A percentile compares a stretch with the other conserved stretches of the same genome.
phyloP scores from a whole-genome alignment of 37 sponge, comb jelly and placozoan genomes.

The Petrosia ficiformis region DNA sequence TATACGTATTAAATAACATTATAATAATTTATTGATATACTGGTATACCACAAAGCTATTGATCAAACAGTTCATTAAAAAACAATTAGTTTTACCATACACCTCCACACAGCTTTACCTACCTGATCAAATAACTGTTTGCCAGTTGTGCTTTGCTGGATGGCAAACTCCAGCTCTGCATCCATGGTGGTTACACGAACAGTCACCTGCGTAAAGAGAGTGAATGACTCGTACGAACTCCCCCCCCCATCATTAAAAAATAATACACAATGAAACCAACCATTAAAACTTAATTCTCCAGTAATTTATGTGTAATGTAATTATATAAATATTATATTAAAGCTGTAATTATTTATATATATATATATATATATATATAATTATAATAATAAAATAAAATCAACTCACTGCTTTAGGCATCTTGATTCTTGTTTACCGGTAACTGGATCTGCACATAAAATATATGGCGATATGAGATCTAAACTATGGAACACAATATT shows the following conservation, averaged over 20 bases:
- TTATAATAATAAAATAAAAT: too few relatives aligned
- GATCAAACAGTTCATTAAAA: too few relatives aligned
- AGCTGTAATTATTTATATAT: too few relatives aligned
- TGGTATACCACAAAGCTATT: too few relatives aligned
- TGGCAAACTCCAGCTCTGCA: constrained; percentile 98
- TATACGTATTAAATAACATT: too few relatives aligned
- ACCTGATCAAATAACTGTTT: constrained; percentile 99
- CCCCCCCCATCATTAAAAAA: background rate
- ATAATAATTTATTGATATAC: too few relatives aligned
- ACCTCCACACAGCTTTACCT: too few relatives aligned
- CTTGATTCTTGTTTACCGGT: background rate
- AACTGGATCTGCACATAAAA: background rate
- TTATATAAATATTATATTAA: too few relatives aligned
- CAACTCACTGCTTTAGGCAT: background rate
- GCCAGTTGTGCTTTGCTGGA: constrained; percentile 95
- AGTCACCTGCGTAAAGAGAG: constrained; percentile 55
- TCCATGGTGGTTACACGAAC: constrained; percentile 97
- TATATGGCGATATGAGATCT: background rate
- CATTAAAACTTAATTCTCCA: background rate
- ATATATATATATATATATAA: too few relatives aligned
- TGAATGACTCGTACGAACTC: too few relatives aligned
- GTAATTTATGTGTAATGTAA: background rate
- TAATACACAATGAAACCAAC: background rate
- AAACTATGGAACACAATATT: background rate
- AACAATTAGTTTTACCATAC: too few relatives aligned